Evolutionary conservation across 1,140 invertebrate species (phyloP).

Genomic region (Cydia pomonella): DNA sequence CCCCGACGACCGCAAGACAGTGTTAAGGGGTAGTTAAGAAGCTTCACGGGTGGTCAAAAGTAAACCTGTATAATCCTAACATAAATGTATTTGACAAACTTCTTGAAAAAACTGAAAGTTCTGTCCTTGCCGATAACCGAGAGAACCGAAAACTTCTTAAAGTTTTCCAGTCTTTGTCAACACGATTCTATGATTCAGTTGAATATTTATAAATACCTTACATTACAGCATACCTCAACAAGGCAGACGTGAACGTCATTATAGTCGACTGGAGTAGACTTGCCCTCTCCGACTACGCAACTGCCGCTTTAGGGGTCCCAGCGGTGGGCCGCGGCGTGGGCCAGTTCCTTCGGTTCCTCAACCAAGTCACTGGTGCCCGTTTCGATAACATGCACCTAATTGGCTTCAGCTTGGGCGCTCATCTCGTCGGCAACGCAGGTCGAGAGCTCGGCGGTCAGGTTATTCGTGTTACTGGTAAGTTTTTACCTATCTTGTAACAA

Average conservation of each 20-base stretch:
- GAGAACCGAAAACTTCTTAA: too few species aligned
- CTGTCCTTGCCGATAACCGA: too few species aligned
- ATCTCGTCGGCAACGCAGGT: conserved; percentile 91
- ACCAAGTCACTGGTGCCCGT: conserved; percentile 44
- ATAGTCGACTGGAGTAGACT: conserved; percentile 54
- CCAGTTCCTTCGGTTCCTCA: conserved; percentile 76
- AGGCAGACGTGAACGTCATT: conserved; percentile 52
- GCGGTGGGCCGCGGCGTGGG: conserved; percentile 64
- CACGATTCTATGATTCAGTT: too few species aligned
- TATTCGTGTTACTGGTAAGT: conserved; percentile 53
- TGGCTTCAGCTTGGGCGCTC: conserved; percentile 93
- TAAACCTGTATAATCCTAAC: too few species aligned
- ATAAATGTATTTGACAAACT: too few species aligned
- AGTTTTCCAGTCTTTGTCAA: too few species aligned
- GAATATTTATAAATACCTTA: not conserved
- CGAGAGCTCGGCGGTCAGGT: conserved; percentile 52
- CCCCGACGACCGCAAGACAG: too few species aligned
- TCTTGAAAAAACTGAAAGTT: too few species aligned
- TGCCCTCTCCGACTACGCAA: conserved; percentile 47
- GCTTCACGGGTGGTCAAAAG: too few species aligned
- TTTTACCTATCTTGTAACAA: too few species aligned
- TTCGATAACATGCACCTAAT: conserved; percentile 88
- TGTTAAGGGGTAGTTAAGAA: too few species aligned
- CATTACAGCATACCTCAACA: conserved; percentile 48
- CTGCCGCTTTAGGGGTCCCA: conserved; percentile 49